Evolutionary conservation across 2,797 vertebrate genomes (phyloP).

Genomic region (Onychomys arenicola): DNA sequence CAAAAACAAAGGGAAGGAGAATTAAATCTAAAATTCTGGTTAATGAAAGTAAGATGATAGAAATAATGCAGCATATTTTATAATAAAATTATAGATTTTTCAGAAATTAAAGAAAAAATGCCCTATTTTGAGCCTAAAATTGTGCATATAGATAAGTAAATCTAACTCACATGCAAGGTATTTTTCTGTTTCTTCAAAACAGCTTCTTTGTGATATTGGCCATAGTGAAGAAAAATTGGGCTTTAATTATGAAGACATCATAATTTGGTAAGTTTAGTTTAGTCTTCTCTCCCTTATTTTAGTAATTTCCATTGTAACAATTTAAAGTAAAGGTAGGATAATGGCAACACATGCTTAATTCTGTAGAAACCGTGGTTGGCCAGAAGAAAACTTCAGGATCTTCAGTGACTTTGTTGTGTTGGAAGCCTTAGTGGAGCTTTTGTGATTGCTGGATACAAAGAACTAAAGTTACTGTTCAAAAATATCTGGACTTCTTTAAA

Average conservation of each 20-base stretch:
- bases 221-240: constrained; percentile 97
- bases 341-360: constrained; percentile 18
- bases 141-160: not conserved
- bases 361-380: constrained; percentile 26
- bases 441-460: constrained; percentile 39
- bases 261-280: constrained; percentile 94
- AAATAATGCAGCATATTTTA: constrained; percentile 10
- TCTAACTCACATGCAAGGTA: not conserved
- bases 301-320: constrained; percentile 24
- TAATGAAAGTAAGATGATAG: not conserved
- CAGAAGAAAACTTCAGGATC: constrained; percentile 1
- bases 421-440: constrained; percentile 35
- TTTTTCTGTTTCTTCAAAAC: constrained; percentile 78
- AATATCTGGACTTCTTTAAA: constrained; percentile 41
- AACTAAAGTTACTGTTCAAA: constrained; percentile 53
- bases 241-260: constrained; percentile 98
- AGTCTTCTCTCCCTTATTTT: not conserved
- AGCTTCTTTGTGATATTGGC: constrained; percentile 97
- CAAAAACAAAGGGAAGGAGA: not conserved
- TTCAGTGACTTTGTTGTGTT: not conserved
- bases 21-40: constrained; percentile 19
- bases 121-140: constrained; percentile 38
- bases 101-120: constrained; percentile 18
- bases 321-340: constrained; percentile 34
- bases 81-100: not conserved